These are phyloP conservation scores for Sebastes elongatus DNA, from an alignment of 2,797 vertebrate genomes.

Conservation along the genomic window DNA sequence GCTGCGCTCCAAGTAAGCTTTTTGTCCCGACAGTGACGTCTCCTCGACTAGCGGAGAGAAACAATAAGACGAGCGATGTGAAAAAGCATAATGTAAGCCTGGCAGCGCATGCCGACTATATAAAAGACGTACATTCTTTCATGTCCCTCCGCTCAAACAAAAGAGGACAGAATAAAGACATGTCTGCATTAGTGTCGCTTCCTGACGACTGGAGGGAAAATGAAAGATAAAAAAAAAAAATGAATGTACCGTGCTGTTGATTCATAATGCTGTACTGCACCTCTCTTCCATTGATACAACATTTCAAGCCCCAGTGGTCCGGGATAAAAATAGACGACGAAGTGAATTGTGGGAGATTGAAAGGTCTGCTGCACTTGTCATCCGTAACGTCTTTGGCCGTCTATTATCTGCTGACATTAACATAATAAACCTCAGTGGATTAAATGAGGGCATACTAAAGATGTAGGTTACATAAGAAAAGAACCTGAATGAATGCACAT, in stretches of 20 bases:
- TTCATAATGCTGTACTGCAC: slow-evolving; percentile 65
- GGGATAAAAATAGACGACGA: slow-evolving; percentile 74
- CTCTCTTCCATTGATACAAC: slow-evolving; percentile 74
- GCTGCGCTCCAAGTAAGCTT: slow-evolving; percentile 41
- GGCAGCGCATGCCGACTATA: slow-evolving; percentile 21
- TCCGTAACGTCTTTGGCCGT: slow-evolving; percentile 47
- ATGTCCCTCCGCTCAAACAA: slow-evolving; percentile 35
- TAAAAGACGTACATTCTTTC: slow-evolving; percentile 35
- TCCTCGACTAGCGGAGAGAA: slow-evolving; percentile 10
- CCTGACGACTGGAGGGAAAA: slow-evolving; percentile 26
- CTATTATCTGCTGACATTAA: slow-evolving; percentile 64
- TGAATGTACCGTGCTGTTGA: slow-evolving; percentile 54
- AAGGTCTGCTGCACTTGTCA: slow-evolving; percentile 76
- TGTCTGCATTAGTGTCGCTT: slow-evolving; percentile 53
- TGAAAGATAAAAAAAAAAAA: slow-evolving; percentile 19
- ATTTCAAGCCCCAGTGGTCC: slow-evolving; percentile 74
- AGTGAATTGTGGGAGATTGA: slow-evolving; percentile 68
- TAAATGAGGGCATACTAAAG: slow-evolving; percentile 48
- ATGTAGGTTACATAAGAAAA: slow-evolving; percentile 41
- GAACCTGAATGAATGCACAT: neutral
- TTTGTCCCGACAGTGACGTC: slow-evolving; percentile 30
- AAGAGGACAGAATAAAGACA: slow-evolving; percentile 47
- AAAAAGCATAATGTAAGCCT: slow-evolving; percentile 44
- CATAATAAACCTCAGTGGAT: slow-evolving; percentile 59
- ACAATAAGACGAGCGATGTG: slow-evolving; percentile 28